These are phyloP conservation scores for Daboia siamensis DNA, from an alignment of 2,113 vertebrate species.

Conservation along the genomic window DNA sequence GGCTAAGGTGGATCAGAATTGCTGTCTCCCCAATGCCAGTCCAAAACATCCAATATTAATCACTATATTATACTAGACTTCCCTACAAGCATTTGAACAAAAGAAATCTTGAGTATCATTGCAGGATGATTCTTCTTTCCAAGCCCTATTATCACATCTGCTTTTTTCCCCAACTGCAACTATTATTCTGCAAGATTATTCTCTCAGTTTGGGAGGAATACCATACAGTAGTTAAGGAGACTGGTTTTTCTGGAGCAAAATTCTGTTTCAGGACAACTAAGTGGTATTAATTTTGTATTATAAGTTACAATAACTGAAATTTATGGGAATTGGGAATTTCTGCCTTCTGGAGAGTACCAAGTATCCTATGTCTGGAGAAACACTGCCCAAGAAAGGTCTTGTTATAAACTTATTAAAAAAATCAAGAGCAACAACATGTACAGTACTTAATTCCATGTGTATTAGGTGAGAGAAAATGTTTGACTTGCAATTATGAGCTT, in stretches of 20 bases:
- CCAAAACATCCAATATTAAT: not conserved
- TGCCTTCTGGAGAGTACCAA: not conserved
- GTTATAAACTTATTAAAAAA: not conserved
- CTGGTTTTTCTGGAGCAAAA: not conserved
- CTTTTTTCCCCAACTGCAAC: not conserved
- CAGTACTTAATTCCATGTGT: not conserved
- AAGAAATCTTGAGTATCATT: not conserved
- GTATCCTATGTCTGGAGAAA: not conserved
- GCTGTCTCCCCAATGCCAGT: not conserved
- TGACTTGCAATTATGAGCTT: not conserved
- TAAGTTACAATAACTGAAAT: not conserved
- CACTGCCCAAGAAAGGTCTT: not conserved
- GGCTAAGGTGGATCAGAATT: not conserved
- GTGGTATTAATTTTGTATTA: not conserved
- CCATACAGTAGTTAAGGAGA: not conserved
- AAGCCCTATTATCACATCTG: not conserved
- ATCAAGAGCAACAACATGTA: not conserved
- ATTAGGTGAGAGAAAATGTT: not conserved
- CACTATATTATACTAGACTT: not conserved
- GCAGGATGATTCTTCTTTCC: not conserved
- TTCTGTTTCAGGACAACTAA: not conserved
- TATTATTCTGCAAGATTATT: not conserved
- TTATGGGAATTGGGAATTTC: not conserved
- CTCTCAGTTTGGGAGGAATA: not conserved
- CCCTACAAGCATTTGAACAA: not conserved